Evolutionary conservation across 2,888 invertebrate genomes (phyloP), one percentile per base, ranked within the genome.

Genomic region (Drosophila siamana): DNA sequence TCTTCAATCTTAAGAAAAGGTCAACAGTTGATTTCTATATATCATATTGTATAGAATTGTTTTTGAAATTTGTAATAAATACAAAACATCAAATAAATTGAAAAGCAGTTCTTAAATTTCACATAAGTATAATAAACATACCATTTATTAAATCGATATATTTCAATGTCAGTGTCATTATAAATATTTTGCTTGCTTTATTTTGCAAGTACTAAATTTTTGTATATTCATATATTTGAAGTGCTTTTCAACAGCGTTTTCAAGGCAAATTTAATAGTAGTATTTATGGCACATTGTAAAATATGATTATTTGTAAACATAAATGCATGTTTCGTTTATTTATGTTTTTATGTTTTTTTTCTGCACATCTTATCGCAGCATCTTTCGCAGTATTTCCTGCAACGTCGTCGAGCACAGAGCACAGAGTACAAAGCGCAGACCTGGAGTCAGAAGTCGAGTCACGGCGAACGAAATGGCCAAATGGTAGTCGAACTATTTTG

Each of bases 401-500:
- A 36, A 13, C 36, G 6, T 7, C 33, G 3, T n/a, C 33, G 33
- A n/a, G n/a, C 28, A 9, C 9, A 11, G n/a, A 50, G 13, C 36
- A 50, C 9, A 52, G 8, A n/a, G n/a, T 9, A 9, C 9, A 11
- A 8, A 50, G 13, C 36, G 36, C 9, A 52, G 8, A n/a, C 52
- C 52, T 41, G 41, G 13, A 54, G 52, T 54, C 41, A 54, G 46
- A 60, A 63, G 56, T 60, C 62, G 41, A 72, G 74, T 69, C 74
- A 74, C 64, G 74, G 74, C 46, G 50, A 26, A 52, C 38, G 62
- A 56, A 69, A 69, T 60, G 64, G 44, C 47, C 68, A 66, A 54
- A 40, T 71, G 66, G 66, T 41, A 50, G 76, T 67, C 56, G 52
- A 66, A 74, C 63, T 67, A 67, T 71, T 71, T 67, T 30, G 74